Evolutionary conservation across 2,888 invertebrate species (phyloP), one percentile per base, ranked within the genome.

Genomic region (Caenorhabditis virilis): DNA sequence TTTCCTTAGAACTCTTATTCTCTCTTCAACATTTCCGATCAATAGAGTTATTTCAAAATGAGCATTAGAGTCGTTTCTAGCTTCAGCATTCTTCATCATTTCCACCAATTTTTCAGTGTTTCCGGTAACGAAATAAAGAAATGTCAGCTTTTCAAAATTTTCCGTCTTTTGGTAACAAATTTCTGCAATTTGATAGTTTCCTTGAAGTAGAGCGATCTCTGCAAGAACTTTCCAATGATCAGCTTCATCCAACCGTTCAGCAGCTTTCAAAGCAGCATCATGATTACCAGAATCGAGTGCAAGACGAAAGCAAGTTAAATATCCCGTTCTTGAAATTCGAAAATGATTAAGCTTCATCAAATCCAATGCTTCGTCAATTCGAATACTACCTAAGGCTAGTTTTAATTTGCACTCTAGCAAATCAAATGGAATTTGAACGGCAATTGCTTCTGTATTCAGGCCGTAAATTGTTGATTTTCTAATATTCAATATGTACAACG

Each of bases 131-230:
- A 98, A 88, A 85, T 99, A 98, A 39, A 98, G 88, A 87, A 99
- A 98, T 16, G 95, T 91, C 0, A 99, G 88, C 86, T 95, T 95
- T 85, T 98, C 97, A 84, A 98, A 99, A 87, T 95, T 95, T 87
- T 98, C 98, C 0, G 95, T 98, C 66, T 97, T 89, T 84, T 99
- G 97, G 85, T 99, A 99, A 82, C 95, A 95, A 95, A 98, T 95
- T 85, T 99, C 98, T 0, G 98, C 97, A 47, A 91, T 87, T 84
- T 88, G 86, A 52, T 75, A 72, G 38, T 75, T 75, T 62, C 75
- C 97, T 83, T 94, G 94, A 74, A 92, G 86, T 20, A 97, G 85
- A 0, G 98, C 97, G 0, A 94, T 91, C 80, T 94, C 90, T 0
- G 94, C 97, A 60, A 98, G 86, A 72, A 91, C 90, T 84, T 95